Evolutionary conservation across 2,113 vertebrate genomes (phyloP).

Genomic region (Leucopsar rothschildi): DNA sequence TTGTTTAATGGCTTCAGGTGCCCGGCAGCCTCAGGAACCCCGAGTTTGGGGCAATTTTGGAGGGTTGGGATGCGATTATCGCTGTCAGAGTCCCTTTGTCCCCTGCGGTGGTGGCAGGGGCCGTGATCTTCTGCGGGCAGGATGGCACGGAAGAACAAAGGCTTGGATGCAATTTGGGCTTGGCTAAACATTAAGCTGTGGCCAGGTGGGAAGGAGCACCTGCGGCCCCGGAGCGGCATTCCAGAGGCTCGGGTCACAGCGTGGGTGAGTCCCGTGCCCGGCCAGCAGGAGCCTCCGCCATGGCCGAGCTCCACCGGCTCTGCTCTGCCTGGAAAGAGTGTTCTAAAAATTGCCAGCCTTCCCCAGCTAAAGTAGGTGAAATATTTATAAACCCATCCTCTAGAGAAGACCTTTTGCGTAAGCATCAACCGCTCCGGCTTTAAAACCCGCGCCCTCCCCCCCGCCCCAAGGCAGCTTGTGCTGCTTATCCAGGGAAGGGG

Average conservation of each 20-base stretch:
- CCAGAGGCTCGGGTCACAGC: neutral
- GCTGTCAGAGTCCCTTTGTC: rapidly evolving
- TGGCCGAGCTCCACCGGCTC: neutral
- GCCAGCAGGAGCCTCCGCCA: neutral
- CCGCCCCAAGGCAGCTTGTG: neutral
- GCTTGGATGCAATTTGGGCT: neutral
- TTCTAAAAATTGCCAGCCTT: constrained; percentile 55
- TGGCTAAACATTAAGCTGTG: constrained; percentile 35
- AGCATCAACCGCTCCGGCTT: constrained; percentile 26
- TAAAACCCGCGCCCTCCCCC: neutral
- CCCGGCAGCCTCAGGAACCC: neutral
- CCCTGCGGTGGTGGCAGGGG: neutral
- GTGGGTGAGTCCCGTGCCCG: rapidly evolving
- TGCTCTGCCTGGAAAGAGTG: constrained; percentile 8
- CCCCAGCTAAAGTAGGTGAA: constrained; percentile 65
- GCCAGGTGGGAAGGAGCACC: neutral
- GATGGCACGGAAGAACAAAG: neutral
- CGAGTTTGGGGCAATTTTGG: rapidly evolving
- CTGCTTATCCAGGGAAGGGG: neutral
- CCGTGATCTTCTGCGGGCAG: rapidly evolving
- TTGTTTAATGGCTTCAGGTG: neutral
- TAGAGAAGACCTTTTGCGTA: constrained; percentile 62
- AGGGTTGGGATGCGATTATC: rapidly evolving
- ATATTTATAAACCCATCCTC: constrained; percentile 69
- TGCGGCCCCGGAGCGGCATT: neutral